phyloP scores from a whole-genome alignment of 2,888 invertebrate species.

The Piscicola geometra region DNA sequence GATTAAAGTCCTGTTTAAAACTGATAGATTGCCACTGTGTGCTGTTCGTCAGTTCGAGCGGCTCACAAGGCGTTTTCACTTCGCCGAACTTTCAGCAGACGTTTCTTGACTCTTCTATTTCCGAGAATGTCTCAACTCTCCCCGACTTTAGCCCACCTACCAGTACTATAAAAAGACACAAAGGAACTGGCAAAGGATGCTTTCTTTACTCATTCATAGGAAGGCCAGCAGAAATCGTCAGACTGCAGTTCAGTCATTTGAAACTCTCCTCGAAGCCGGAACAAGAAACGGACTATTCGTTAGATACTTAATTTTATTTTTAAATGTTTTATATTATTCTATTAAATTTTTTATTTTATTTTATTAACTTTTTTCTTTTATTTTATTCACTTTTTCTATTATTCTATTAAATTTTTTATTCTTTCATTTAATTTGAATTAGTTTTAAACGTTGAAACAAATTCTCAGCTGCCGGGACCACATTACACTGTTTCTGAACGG shows the following conservation, averaged over 20 bases:
- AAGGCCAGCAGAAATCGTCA: not conserved
- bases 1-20: too few relatives aligned
- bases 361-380: too few relatives aligned
- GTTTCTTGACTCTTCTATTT: too few relatives aligned
- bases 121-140: not conserved
- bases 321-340: too few relatives aligned
- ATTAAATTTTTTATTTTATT: too few relatives aligned
- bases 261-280: not conserved
- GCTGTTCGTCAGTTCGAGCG: not conserved
- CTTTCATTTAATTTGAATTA: too few relatives aligned
- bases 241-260: not conserved
- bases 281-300: not conserved
- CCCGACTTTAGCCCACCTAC: not conserved
- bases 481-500: not conserved
- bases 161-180: not conserved
- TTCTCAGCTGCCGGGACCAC: not conserved
- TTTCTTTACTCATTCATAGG: not conserved
- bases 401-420: too few relatives aligned
- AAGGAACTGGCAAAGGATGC: not conserved
- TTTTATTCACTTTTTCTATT: too few relatives aligned
- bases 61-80: not conserved
- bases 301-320: too few relatives aligned
- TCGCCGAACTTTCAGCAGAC: too few relatives aligned
- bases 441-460: too few relatives aligned
- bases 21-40: conserved; percentile 13